These are phyloP conservation scores for Sebastolobus alascanus DNA, from an alignment of 2,797 vertebrate species.

Conservation along the genomic window DNA sequence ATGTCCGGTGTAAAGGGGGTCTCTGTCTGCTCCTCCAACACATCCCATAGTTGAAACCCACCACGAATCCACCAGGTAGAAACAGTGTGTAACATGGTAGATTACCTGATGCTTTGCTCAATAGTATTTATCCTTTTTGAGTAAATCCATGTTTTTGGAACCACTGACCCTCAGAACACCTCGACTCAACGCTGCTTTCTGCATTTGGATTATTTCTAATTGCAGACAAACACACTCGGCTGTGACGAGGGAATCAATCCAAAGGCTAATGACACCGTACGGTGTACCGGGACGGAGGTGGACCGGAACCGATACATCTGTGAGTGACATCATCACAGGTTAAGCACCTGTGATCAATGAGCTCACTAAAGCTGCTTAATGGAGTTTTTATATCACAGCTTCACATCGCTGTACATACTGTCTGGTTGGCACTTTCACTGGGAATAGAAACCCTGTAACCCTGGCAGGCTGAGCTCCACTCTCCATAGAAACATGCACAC, in stretches of 20 bases:
- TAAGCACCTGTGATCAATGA: constrained; percentile 61
- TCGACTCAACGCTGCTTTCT: not conserved
- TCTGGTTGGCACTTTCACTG: not conserved
- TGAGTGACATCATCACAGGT: constrained; percentile 59
- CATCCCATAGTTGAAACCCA: too few species aligned
- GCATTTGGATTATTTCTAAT: not conserved
- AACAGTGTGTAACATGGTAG: not conserved
- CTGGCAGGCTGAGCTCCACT: not conserved
- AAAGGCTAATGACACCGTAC: constrained; percentile 41
- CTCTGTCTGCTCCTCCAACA: too few species aligned
- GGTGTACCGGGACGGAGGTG: not conserved
- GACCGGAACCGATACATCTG: constrained; percentile 29
- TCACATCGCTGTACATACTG: not conserved
- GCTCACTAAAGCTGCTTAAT: constrained; percentile 34
- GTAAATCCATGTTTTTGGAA: not conserved
- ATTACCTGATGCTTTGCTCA: not conserved
- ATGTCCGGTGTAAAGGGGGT: too few species aligned
- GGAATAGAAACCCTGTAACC: not conserved
- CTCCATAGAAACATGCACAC: not conserved
- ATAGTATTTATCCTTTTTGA: not conserved
- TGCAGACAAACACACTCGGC: not conserved
- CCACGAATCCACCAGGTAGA: not conserved
- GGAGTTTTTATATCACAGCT: constrained; percentile 39
- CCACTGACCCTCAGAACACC: not conserved
- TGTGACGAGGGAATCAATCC: constrained; percentile 26